Evolutionary conservation across 2,113 vertebrate genomes (phyloP).

Genomic region (Nansenia antarctica): DNA sequence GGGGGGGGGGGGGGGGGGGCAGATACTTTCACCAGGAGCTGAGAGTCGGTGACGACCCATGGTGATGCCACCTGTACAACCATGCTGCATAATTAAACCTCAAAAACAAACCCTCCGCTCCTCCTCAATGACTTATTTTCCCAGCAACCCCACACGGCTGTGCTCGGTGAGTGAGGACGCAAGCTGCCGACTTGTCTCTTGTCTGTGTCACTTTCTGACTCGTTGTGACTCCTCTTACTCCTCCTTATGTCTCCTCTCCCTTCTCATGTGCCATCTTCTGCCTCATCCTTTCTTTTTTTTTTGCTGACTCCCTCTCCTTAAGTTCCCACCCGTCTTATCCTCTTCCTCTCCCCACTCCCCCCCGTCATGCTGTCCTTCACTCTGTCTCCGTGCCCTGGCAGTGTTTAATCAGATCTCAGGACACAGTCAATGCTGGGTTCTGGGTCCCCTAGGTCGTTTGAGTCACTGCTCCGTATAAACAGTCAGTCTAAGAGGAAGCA

Average conservation of each 20-base stretch:
- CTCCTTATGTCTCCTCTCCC: background rate
- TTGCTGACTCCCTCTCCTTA: no score
- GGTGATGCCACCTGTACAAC: constrained; percentile 70
- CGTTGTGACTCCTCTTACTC: background rate
- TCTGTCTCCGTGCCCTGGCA: background rate
- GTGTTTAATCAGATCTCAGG: no score
- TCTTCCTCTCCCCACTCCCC: background rate
- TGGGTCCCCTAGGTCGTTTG: no score
- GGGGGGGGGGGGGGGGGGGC: constrained; percentile 31
- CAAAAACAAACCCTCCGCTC: constrained; percentile 47
- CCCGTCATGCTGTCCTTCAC: background rate
- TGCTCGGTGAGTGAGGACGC: constrained; percentile 13
- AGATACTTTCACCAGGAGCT: constrained; percentile 37
- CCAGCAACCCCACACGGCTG: constrained; percentile 46
- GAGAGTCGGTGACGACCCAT: constrained; percentile 59
- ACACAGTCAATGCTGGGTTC: no score
- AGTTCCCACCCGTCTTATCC: no score
- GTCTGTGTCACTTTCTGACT: background rate
- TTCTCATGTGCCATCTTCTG: background rate
- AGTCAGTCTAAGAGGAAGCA: no score
- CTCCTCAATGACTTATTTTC: constrained; percentile 58
- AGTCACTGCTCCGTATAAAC: no score
- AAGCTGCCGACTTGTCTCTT: background rate
- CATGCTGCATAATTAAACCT: constrained; percentile 64
- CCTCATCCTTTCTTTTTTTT: background rate